Conservation (phyloP, 2,888 invertebrate species). For the Hipparchia semele region DNA sequence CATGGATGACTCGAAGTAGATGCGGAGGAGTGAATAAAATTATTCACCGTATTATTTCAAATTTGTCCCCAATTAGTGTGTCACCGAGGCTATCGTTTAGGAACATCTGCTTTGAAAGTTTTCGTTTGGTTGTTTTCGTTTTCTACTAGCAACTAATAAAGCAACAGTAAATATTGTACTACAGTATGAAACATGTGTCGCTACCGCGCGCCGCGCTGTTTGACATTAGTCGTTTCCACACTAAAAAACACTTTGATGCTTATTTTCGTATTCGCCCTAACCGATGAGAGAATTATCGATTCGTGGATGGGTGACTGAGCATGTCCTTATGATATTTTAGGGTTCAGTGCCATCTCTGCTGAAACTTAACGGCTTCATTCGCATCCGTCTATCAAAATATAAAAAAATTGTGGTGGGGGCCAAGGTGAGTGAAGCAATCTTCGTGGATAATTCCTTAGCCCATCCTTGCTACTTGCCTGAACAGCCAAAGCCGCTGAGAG, state of each 20-base stretch:
- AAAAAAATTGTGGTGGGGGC: no score
- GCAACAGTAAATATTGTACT: constrained; percentile 78
- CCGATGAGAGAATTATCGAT: constrained; percentile 79
- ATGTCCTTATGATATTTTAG: constrained; percentile 66
- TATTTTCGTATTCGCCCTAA: constrained; percentile 78
- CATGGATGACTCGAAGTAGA: background rate
- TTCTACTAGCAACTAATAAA: constrained; percentile 69
- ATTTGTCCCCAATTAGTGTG: constrained; percentile 60
- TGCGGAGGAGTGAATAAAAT: constrained; percentile 31
- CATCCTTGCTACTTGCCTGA: no score
- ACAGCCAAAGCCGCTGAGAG: no score
- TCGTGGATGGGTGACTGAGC: constrained; percentile 73
- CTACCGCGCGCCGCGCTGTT: constrained; percentile 66
- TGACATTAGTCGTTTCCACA: constrained; percentile 76
- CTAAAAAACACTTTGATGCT: constrained; percentile 81
- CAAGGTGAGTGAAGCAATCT: no score
- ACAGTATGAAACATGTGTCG: constrained; percentile 81
- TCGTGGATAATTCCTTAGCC: no score
- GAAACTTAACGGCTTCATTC: background rate
- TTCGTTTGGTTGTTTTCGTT: constrained; percentile 61
- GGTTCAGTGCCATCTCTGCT: background rate
- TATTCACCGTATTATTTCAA: constrained; percentile 44
- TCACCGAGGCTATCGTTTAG: constrained; percentile 49
- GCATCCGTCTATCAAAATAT: no score
- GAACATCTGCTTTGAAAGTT: constrained; percentile 63